phyloP scores from a whole-genome alignment of 2,888 invertebrate genomes.

The Argyra leucocephala region DNA sequence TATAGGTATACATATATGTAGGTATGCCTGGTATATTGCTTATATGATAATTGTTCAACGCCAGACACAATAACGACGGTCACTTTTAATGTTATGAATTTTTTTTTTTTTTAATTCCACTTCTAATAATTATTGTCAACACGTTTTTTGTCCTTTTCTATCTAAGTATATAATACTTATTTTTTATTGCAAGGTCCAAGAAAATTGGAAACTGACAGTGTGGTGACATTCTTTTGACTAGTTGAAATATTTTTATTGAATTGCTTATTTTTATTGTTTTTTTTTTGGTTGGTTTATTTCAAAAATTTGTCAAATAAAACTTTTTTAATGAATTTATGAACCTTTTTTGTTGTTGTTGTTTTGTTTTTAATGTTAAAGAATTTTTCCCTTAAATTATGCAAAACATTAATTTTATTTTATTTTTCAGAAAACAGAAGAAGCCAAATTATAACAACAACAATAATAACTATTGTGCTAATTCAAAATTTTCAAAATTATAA shows the following conservation, averaged over 20 bases:
- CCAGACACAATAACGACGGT: too few species aligned
- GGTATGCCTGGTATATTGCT: too few species aligned
- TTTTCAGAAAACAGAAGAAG: not conserved
- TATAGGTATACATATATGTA: too few species aligned
- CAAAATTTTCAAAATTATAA: not conserved
- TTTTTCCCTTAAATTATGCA: not conserved
- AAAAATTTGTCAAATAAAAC: constrained; percentile 24
- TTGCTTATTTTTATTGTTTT: constrained; percentile 15
- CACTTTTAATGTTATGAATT: too few species aligned
- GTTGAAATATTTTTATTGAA: constrained; percentile 19
- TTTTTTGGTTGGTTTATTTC: constrained; percentile 17
- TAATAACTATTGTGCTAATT: not conserved
- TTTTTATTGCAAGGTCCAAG: too few species aligned
- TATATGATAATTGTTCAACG: too few species aligned
- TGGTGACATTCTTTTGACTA: constrained; percentile 17
- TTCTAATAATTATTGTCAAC: too few species aligned
- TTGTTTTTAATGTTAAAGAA: too few species aligned
- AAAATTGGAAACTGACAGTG: too few species aligned
- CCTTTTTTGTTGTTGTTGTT: constrained; percentile 16
- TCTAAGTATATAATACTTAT: too few species aligned
- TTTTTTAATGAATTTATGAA: constrained; percentile 26
- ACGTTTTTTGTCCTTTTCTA: too few species aligned
- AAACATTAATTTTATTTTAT: not conserved
- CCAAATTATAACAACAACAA: not conserved
- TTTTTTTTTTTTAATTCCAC: too few species aligned